A percentile compares a stretch with the other conserved stretches of the same genome.
These are phyloP conservation scores for Metallyticus violacea DNA, from an alignment of 2,888 invertebrate species.

Conservation along the genomic window DNA sequence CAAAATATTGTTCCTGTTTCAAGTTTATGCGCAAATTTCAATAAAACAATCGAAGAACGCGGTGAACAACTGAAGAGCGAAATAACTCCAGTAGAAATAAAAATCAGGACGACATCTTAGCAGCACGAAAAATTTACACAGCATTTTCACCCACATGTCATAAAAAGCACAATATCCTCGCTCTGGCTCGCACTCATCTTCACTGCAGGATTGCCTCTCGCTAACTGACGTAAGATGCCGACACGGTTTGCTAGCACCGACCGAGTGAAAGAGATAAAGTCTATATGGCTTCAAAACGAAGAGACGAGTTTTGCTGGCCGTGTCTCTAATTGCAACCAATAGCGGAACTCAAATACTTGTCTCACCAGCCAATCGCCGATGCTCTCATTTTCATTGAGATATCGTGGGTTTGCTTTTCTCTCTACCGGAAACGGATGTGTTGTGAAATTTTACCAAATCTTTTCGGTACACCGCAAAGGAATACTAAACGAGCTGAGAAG, in stretches of 20 bases:
- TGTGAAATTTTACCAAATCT: neutral
- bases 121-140: no score
- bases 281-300: neutral
- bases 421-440: neutral
- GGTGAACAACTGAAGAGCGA: no score
- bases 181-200: no score
- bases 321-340: neutral
- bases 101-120: no score
- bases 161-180: no score
- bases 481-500: no score
- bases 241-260: neutral
- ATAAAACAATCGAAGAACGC: no score
- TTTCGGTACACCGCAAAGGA: neutral
- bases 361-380: conserved; percentile 19
- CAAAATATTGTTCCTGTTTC: no score
- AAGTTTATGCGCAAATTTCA: no score
- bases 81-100: no score
- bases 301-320: no score
- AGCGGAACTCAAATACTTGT: neutral
- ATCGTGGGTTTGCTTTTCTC: neutral
- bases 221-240: neutral
- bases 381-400: neutral
- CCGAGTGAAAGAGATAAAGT: neutral
- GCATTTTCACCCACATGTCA: no score
- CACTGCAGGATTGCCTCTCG: neutral